Evolutionary conservation across 2,888 invertebrate species (phyloP).

Genomic region (Thereva nobilitata): DNA sequence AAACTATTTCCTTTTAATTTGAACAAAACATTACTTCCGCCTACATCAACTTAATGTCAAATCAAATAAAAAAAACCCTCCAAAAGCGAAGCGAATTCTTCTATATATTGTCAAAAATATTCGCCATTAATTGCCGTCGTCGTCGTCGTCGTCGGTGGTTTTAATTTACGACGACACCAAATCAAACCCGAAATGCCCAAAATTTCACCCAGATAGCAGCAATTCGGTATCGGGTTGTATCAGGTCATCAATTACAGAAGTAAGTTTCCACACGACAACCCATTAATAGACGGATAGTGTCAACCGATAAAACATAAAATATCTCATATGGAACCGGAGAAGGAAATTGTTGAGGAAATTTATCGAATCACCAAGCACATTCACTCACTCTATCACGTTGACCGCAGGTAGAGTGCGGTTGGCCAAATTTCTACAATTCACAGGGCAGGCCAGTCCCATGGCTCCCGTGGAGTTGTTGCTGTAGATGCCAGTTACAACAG

Average conservation of each 20-base stretch:
- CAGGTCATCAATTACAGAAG: constrained; percentile 41
- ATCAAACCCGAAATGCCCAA: constrained; percentile 15
- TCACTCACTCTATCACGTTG: constrained; percentile 31
- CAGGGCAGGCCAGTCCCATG: constrained; percentile 23
- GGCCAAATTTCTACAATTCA: constrained; percentile 40
- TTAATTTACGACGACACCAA: constrained; percentile 12
- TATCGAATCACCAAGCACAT: constrained; percentile 39
- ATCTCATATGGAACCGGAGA: constrained; percentile 40
- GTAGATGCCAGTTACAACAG: constrained; percentile 37
- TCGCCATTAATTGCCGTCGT: constrained; percentile 13
- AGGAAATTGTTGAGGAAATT: constrained; percentile 42
- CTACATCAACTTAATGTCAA: neutral
- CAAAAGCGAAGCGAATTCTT: neutral
- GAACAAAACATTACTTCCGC: neutral
- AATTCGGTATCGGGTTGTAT: constrained; percentile 40
- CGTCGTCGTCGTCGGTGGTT: neutral
- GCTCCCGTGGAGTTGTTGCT: constrained; percentile 22
- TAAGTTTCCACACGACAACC: constrained; percentile 41
- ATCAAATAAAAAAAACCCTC: neutral
- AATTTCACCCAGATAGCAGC: constrained; percentile 31
- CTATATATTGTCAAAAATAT: constrained; percentile 10
- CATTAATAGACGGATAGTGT: constrained; percentile 42
- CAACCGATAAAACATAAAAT: constrained; percentile 42
- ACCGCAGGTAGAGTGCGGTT: constrained; percentile 33
- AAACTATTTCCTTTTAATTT: too few species aligned